Evolutionary conservation across 92 coral and sea anemone species (phyloP).

Genomic region (Micromussa lordhowensis): DNA sequence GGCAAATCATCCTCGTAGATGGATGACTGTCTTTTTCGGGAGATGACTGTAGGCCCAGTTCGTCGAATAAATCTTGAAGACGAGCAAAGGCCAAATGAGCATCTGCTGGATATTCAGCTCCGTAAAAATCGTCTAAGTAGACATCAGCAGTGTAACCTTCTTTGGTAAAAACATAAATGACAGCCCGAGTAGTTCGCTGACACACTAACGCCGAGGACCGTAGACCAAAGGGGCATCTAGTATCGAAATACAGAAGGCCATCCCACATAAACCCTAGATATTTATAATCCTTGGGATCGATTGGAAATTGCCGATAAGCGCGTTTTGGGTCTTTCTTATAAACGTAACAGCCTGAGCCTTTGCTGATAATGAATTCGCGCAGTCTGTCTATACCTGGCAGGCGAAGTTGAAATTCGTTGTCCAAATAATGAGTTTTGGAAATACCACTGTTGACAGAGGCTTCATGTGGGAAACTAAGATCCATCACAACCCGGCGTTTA

Average conservation of each 20-base stretch:
- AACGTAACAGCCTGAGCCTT: constrained; percentile 37
- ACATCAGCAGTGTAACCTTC: constrained; percentile 44
- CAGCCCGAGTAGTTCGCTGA: constrained; percentile 46
- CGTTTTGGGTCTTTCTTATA: constrained; percentile 43
- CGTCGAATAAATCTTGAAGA: constrained; percentile 40
- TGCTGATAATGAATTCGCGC: constrained; percentile 17
- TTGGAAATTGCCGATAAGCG: constrained; percentile 44
- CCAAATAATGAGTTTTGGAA: constrained; percentile 32
- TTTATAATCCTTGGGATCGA: constrained; percentile 43
- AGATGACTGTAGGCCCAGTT: constrained; percentile 53
- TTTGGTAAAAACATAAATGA: constrained; percentile 26
- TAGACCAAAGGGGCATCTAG: constrained; percentile 47
- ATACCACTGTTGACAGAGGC: constrained; percentile 49
- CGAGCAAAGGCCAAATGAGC: constrained; percentile 17
- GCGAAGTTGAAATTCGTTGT: constrained; percentile 36
- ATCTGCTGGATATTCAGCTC: constrained; percentile 27
- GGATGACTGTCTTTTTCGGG: constrained; percentile 51
- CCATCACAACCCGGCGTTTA: constrained; percentile 45
- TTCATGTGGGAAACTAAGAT: constrained; percentile 47
- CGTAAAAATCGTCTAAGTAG: constrained; percentile 45
- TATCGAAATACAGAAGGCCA: constrained; percentile 31
- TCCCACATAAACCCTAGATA: constrained; percentile 40
- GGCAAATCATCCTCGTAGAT: constrained; percentile 38
- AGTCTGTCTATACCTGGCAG: constrained; percentile 43
- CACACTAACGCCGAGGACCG: constrained; percentile 36